Base-by-base conservation (phyloP, 2,888 invertebrate species). In the Sicus ferrugineus region DNA sequence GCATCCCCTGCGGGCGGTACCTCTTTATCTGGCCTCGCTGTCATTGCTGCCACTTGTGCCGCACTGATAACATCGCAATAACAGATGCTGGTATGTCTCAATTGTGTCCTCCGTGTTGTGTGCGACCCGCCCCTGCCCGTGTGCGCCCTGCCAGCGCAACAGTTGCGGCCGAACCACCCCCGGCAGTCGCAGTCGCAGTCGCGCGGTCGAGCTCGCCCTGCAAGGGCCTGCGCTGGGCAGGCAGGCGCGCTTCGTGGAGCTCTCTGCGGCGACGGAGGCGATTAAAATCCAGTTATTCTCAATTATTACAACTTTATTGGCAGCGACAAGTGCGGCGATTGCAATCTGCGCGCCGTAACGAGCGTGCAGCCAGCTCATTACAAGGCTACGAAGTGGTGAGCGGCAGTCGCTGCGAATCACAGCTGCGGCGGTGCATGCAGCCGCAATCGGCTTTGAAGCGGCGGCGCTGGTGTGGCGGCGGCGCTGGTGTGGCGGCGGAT, bases 301-400 rank as follows among this genome's bases (percentile, higher is more conserved):
- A 69, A 72, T 73, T 72, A 72, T 69, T 70, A 64, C 65, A 65
- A 71, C 71, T 70, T 73, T 70, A 72, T 73, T 73, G 69, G 58
- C 68, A 16, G 67, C 66, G 70, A 69, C 68, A 72, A 72, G 72
- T 69, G 70, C 52, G 48, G 63, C 28, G 63, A 63, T 46, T 46
- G 28, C 28, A 30, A 63, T 63, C 48, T 63, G 38, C 54, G 31
- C 52, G 42, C 19, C 59, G 14, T 7, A 34, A 59, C 23, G n/a
- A 30, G 11, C 56, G 23, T 6, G 14, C 62, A 28, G 6, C 6
- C 11, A 31, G n/a, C n/a, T n/a, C n/a, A n/a, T n/a, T n/a, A n/a
- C 54, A 54, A 54, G 54, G 16, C 54, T 21, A 28, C 11, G 21
- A 31, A 30, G 7, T 1, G 34, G 59, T 19, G 38, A n/a, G 31